Evolutionary conservation across 2,113 vertebrate species (phyloP), one percentile per base, ranked within the genome.

Genomic region (Orcinus orca): DNA sequence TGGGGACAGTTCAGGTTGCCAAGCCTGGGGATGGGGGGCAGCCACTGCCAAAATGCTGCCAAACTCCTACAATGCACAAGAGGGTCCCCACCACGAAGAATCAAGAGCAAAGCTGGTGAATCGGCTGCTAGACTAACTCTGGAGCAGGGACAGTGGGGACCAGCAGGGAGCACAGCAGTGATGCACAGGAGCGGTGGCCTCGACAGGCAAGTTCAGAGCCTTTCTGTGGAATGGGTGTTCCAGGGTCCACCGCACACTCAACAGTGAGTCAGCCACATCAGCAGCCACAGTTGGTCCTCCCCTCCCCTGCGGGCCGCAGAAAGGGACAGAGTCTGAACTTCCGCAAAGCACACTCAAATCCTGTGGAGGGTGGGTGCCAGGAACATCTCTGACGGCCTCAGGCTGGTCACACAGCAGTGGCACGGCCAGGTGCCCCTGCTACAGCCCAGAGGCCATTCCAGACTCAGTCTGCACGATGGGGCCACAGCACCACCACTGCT

Each of bases 291-390:
- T 20, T 6, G 29, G 44, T 8, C 20, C 73, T 33, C 73, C 71
- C 8, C 15, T 18, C 11, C 50, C 14, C 20, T 25, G 0, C 0
- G n/a, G 29, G 77, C 12, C n/a, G 33, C 44, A 1, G 71, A 29
- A 13, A 36, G 0, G 11, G 10, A 29, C 25, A 15, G 23, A 62
- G 3, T 10, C 15, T 1, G 44, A 62, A 6, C 25, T 80, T 41
- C 13, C 15, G 1, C 60, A 33, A 14, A n/a, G 33, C 18, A 20
- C 84, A 23, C 77, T 67, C 63, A 7, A 25, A 20, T 17, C 20
- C 33, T 55, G 23, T 13, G 11, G n/a, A 21, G 38, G 14, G 9
- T 18, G 8, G 41, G 60, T 3, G 38, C 74, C 68, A 23, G 38
- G 41, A 36, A 5, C 83, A 47, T 2, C 47, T 23, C 12, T 3